These are phyloP conservation scores for Lycaena phlaeas DNA, from an alignment of 2,888 invertebrate genomes.

Conservation along the genomic window DNA sequence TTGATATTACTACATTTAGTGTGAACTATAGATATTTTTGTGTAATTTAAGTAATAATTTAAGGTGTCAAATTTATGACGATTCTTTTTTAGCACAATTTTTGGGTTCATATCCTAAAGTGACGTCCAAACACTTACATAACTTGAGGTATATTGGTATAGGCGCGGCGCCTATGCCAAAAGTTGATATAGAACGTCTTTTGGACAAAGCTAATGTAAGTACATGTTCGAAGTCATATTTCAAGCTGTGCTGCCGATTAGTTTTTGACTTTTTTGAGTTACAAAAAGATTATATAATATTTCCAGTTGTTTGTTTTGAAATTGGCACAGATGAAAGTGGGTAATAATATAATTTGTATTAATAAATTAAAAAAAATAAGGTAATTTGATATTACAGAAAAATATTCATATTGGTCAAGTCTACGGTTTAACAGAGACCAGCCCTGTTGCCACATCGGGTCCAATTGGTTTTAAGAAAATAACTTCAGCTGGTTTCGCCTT, in stretches of 20 bases:
- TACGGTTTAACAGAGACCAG: constrained; percentile 82
- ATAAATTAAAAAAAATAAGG: too few relatives aligned
- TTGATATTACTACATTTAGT: too few relatives aligned
- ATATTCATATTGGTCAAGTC: constrained; percentile 53
- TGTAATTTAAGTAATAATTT: too few relatives aligned
- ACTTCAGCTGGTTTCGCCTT: constrained; percentile 69
- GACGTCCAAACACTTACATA: constrained; percentile 66
- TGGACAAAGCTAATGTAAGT: constrained; percentile 40
- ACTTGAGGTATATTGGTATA: constrained; percentile 55
- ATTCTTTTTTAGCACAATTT: constrained; percentile 7
- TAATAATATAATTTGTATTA: too few relatives aligned
- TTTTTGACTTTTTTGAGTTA: too few relatives aligned
- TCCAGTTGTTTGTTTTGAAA: too few relatives aligned
- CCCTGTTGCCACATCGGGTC: constrained; percentile 60
- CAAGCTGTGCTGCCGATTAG: too few relatives aligned
- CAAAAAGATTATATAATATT: too few relatives aligned
- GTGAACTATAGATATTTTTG: too few relatives aligned
- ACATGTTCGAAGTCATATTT: too few relatives aligned
- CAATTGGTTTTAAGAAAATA: constrained; percentile 28
- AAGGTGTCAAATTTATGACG: too few relatives aligned
- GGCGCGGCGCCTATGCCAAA: constrained; percentile 80
- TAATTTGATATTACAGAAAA: constrained; percentile 32
- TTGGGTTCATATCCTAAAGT: constrained; percentile 6
- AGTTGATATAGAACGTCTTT: constrained; percentile 66
- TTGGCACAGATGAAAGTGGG: too few relatives aligned